These are phyloP conservation scores for Leptinotarsa rubiginosa DNA, from an alignment of 2,888 invertebrate species.

Conservation along the genomic window DNA sequence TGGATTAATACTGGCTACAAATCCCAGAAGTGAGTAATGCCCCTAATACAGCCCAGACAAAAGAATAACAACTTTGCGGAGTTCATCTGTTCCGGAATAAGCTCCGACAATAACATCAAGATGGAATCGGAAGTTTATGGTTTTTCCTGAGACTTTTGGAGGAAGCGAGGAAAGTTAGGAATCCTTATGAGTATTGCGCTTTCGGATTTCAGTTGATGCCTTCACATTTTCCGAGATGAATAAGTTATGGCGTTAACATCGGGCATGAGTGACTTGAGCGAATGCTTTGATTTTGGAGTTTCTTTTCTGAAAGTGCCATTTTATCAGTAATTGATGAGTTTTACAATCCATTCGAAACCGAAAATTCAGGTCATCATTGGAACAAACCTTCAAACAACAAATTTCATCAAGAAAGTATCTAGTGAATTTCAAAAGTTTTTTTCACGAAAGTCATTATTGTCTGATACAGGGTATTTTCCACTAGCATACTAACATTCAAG, in stretches of 20 bases:
- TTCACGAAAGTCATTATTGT: too few species aligned
- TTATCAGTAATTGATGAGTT: not conserved
- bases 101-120: constrained; percentile 32
- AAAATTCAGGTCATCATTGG: too few species aligned
- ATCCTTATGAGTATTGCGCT: constrained; percentile 14
- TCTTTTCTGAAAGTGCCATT: not conserved
- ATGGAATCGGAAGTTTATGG: constrained; percentile 31
- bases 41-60: constrained; percentile 37
- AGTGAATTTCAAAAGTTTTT: too few species aligned
- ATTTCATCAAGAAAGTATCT: too few species aligned
- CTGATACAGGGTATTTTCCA: too few species aligned
- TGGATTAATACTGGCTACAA: constrained; percentile 32
- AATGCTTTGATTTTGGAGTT: not conserved
- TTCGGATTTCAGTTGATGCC: constrained; percentile 12
- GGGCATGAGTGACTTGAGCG: not conserved
- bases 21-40: constrained; percentile 37
- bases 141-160: constrained; percentile 28
- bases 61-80: constrained; percentile 38
- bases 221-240: constrained; percentile 1
- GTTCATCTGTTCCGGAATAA: constrained; percentile 30
- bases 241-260: constrained; percentile 9
- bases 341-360: too few species aligned
- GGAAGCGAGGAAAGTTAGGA: constrained; percentile 23
- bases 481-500: too few species aligned
- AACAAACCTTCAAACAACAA: too few species aligned